Evolutionary conservation across 2,888 invertebrate species (phyloP), one percentile per base, ranked within the genome.

Genomic region (Dryobotodes eremita): DNA sequence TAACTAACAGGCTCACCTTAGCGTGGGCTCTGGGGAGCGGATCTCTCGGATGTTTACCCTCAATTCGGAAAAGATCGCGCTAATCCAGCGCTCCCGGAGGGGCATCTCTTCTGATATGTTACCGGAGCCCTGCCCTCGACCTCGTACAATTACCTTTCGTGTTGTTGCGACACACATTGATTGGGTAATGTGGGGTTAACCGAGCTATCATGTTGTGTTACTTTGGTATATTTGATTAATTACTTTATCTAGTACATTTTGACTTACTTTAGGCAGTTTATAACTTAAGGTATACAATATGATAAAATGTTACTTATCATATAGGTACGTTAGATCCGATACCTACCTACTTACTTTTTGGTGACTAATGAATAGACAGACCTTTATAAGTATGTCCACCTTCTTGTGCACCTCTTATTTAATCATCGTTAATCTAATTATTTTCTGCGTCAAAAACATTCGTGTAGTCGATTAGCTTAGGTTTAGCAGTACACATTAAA

Each of bases 51-150:
- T 95, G 95, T 95, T 95, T 95, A 94, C 94, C 94, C 94, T 94
- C 94, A 94, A 95, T 95, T 95, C 94, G 91, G 92, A 93, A 94
- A 93, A 94, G 94, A 95, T 95, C 94, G 92, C 92, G 92, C 93
- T 95, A 95, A 95, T 96, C 95, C 94, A 88, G 84, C 89, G 86
- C 91, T 94, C 93, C 91, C 94, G 76, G 82, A 84, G 91, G 93
- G 90, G 90, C 89, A 88, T 89, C 91, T 90, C 90, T 87, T 88
- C 90, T 92, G 91, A 94, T 94, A 92, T 92, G 92, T 92, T 92
- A 90, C 90, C 78, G 81, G 48, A 55, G 66, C 82, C 73, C 89
- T 86, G 85, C 84, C 90, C 87, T 83, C 86, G 87, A 83, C 90
- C 88, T 83, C 85, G 79, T 86, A 83, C 88, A 87, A 87, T 90